A percentile compares a stretch with the other conserved stretches of the same genome.
Evolutionary conservation across 2,113 vertebrate genomes (phyloP).

Genomic region (Fregata magnificens): DNA sequence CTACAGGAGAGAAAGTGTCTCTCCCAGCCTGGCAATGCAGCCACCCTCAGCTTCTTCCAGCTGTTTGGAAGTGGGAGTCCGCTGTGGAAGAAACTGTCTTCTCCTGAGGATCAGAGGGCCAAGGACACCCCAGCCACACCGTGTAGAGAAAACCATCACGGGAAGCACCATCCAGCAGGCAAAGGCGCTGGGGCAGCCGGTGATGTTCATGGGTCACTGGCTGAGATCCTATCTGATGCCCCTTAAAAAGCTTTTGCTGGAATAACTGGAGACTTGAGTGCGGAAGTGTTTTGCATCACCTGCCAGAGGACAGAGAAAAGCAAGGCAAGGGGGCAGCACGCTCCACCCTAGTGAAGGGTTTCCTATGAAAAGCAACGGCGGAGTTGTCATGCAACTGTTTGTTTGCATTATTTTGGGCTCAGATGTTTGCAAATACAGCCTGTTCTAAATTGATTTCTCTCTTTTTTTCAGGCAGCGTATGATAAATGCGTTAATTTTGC

Average conservation of each 20-base stretch:
- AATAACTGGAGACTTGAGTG: neutral
- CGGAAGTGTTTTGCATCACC: neutral
- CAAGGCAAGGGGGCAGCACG: neutral
- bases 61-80: neutral
- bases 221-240: neutral
- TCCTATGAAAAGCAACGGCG: neutral
- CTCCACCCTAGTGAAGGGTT: neutral
- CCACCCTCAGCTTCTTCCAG: neutral
- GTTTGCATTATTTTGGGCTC: conserved; percentile 37
- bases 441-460: conserved; percentile 21
- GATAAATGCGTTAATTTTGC: conserved; percentile 50
- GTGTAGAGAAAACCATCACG: neutral
- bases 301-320: neutral
- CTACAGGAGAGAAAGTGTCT: neutral
- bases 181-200: neutral
- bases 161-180: neutral
- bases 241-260: neutral
- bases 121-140: fast-evolving
- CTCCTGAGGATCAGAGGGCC: neutral
- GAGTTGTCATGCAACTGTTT: neutral
- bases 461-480: neutral
- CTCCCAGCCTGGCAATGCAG: neutral
- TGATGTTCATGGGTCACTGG: neutral
- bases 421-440: conserved; percentile 62
- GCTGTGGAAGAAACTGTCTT: neutral